Conservation (phyloP, 2,888 invertebrate genomes). For the Eledona agricola region DNA sequence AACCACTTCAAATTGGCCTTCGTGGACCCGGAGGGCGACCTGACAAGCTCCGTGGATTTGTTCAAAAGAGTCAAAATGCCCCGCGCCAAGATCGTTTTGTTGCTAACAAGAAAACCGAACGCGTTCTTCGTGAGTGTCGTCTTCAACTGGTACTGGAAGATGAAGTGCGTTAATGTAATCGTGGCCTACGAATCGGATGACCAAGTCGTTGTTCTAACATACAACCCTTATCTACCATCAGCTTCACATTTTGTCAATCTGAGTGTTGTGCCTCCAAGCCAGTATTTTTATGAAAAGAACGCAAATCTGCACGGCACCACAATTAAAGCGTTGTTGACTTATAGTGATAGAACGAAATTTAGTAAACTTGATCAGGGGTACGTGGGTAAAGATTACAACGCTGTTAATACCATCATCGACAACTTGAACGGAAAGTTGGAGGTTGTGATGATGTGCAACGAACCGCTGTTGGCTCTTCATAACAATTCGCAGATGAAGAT, state of each 20-base stretch:
- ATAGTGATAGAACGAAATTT: slow-evolving; percentile 33
- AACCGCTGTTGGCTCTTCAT: slow-evolving; percentile 37
- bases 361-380: slow-evolving; percentile 8
- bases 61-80: slow-evolving; percentile 23
- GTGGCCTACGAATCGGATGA: slow-evolving; percentile 27
- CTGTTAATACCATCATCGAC: slow-evolving; percentile 35
- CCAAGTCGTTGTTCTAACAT: slow-evolving; percentile 20
- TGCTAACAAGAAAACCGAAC: slow-evolving; percentile 24
- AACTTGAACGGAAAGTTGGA: slow-evolving; percentile 39
- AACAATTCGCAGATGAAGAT: no score
- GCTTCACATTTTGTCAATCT: slow-evolving; percentile 12
- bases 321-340: slow-evolving; percentile 30
- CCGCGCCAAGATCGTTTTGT: slow-evolving; percentile 30
- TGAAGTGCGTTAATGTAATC: slow-evolving; percentile 23
- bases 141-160: slow-evolving; percentile 15
- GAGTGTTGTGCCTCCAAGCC: no score
- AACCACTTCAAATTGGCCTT: slow-evolving; percentile 33
- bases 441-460: slow-evolving; percentile 35
- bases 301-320: slow-evolving; percentile 17
- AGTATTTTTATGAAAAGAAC: slow-evolving; percentile 36
- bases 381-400: slow-evolving; percentile 38
- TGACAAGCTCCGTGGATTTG: slow-evolving; percentile 12
- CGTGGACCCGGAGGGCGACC: slow-evolving; percentile 23
- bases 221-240: slow-evolving; percentile 24
- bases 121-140: slow-evolving; percentile 13